A percentile compares a stretch with the other conserved stretches of the same genome.
Evolutionary conservation across 2,888 invertebrate species (phyloP).

Genomic region (Trilocha varians): DNA sequence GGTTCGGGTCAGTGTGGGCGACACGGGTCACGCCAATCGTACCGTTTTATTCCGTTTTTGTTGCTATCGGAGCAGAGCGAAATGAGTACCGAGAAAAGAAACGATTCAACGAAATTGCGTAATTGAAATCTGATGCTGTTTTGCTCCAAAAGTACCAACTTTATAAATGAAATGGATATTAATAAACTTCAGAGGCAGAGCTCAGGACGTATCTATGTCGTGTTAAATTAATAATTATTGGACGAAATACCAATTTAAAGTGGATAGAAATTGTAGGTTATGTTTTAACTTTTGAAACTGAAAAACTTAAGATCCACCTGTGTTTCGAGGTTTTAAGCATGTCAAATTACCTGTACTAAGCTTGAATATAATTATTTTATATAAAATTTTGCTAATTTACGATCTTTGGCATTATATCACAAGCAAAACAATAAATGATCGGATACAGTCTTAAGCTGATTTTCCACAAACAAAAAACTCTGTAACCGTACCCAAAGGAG

Average conservation of each 20-base stretch:
- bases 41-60: constrained; percentile 20
- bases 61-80: constrained; percentile 19
- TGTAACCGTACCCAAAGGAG: constrained; percentile 17
- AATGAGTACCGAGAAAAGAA: neutral
- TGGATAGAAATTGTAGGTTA: too few relatives aligned
- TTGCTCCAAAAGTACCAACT: neutral
- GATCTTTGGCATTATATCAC: neutral
- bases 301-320: too few relatives aligned
- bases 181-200: too few relatives aligned
- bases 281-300: too few relatives aligned
- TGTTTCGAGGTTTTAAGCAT: too few relatives aligned
- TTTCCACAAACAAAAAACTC: neutral
- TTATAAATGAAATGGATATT: neutral
- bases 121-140: neutral
- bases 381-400: too few relatives aligned
- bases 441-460: neutral
- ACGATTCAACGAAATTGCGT: neutral
- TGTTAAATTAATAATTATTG: too few relatives aligned
- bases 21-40: constrained; percentile 27
- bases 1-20: constrained; percentile 33
- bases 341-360: too few relatives aligned
- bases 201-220: too few relatives aligned
- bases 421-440: neutral
- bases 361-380: too few relatives aligned
- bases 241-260: too few relatives aligned